Evolutionary conservation across 2,113 vertebrate genomes (phyloP).

Genomic region (Stigmatopora argus): DNA sequence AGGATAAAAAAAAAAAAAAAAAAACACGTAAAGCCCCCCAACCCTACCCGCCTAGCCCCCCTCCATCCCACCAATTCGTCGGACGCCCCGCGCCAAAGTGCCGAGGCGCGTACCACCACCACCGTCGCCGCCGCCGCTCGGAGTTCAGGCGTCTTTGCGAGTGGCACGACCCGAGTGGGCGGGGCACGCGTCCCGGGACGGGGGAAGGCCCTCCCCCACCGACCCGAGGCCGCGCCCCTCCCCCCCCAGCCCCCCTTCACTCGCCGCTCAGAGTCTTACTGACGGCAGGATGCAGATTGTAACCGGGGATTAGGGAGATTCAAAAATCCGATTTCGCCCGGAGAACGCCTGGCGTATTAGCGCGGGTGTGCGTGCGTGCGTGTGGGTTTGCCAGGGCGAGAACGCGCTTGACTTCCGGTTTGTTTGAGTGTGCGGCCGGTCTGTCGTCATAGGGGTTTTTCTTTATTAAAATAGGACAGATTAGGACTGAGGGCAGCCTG

Average conservation of each 20-base stretch:
- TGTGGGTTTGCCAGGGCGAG: conserved; percentile 9
- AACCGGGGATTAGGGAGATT: conserved; percentile 85
- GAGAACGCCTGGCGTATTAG: conserved; percentile 76
- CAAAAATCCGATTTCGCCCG: conserved; percentile 89
- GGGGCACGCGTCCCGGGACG: conserved; percentile 51
- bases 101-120: conserved; percentile 16
- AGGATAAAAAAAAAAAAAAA: conserved; percentile 6
- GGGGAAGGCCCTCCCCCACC: conserved; percentile 21
- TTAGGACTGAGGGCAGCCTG: too few species aligned
- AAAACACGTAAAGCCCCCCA: background rate
- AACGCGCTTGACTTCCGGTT: too few species aligned
- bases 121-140: conserved; percentile 17
- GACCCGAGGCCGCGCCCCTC: background rate
- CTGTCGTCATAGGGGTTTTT: too few species aligned
- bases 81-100: conserved; percentile 3
- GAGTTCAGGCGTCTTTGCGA: conserved; percentile 43
- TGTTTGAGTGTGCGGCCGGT: too few species aligned
- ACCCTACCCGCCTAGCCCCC: conserved; percentile 36
- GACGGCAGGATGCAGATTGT: conserved; percentile 87
- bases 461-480: too few species aligned
- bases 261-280: conserved; percentile 47
- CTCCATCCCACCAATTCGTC: conserved; percentile 53
- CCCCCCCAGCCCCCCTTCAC: conserved; percentile 1
- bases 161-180: conserved; percentile 46
- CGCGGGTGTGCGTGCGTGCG: conserved; percentile 22